Base-by-base conservation (phyloP, 2,888 invertebrate species). In the Lutraria lutraria region DNA sequence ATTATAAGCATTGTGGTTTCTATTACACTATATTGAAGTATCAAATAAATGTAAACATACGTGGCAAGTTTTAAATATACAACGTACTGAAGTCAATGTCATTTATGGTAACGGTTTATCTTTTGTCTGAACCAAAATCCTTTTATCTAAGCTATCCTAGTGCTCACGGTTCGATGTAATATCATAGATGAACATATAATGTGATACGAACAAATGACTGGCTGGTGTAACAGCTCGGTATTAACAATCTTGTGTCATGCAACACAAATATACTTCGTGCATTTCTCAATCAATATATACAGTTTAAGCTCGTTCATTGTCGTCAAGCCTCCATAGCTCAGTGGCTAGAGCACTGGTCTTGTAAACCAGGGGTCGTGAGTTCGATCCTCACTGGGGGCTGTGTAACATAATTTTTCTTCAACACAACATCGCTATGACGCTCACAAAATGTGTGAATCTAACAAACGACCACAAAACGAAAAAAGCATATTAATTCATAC, bases 321-420 rank as follows among this genome's bases (percentile, higher is more conserved):
- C 12, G 13, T 56, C 15, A 21, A 16, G 56, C 56, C 56, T 56
- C 56, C 56, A 56, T 56, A 56, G 56, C 56, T 56, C 56, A 56
- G 56, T 56, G 56, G 56, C 13, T 56, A 56, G 56, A 56, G 56
- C 56, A 56, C 56, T 56, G 56, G 56, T 56, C 56, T 56, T 56
- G 56, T 56, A 56, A 56, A 56, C 56, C 56, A 56, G 56, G 56
- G 56, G 56, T 56, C 56, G 56, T 56, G 56, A 56, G 13, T 56
- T 56, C 56, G 56, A 56, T 56, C 56, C 56, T 56, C 56, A 56
- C 56, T 56, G 56, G 56, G 56, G 56, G 56, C 56, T 56, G 56
- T 8, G 43, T 4, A 43, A 43, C 43, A 43, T 43, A 43, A 43
- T 43, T 43, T 43, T 43, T 43, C 43, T 43, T 43, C 43, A 43